Conservation (phyloP, 2,797 vertebrate species). For the Syngnathus rostellatus region DNA sequence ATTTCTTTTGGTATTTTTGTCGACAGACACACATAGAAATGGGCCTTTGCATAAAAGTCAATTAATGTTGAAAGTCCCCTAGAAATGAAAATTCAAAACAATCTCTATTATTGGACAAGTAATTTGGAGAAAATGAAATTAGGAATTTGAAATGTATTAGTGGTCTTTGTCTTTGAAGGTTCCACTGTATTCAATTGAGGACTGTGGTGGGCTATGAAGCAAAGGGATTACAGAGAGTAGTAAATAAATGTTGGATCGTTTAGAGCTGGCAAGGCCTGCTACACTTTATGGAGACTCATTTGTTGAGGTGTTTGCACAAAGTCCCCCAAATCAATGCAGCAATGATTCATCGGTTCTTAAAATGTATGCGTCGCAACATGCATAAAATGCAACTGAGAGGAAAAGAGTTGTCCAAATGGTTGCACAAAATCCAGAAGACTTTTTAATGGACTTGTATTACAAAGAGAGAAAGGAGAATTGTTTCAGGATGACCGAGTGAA, state of each 20-base stretch:
- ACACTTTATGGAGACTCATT: constrained; percentile 5
- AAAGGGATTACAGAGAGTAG: neutral
- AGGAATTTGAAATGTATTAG: neutral
- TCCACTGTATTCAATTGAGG: neutral
- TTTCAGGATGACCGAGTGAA: neutral
- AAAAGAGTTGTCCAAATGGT: neutral
- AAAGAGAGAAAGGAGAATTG: neutral
- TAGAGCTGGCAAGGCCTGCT: neutral
- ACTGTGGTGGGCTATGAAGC: neutral
- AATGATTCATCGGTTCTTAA: neutral
- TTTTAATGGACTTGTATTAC: neutral
- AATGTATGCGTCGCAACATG: neutral
- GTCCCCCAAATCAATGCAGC: neutral
- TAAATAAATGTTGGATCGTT: neutral
- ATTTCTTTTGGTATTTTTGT: no score
- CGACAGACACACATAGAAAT: no score
- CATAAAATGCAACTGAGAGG: neutral
- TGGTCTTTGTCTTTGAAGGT: neutral
- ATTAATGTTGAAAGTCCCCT: no score
- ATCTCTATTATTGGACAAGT: no score
- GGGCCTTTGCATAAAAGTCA: no score
- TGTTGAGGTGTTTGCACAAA: neutral
- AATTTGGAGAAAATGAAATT: neutral
- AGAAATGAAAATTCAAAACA: no score
- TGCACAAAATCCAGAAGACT: neutral